Evolutionary conservation across 2,888 invertebrate genomes (phyloP), one percentile per base, ranked within the genome.

Genomic region (Tiliacea aurago): DNA sequence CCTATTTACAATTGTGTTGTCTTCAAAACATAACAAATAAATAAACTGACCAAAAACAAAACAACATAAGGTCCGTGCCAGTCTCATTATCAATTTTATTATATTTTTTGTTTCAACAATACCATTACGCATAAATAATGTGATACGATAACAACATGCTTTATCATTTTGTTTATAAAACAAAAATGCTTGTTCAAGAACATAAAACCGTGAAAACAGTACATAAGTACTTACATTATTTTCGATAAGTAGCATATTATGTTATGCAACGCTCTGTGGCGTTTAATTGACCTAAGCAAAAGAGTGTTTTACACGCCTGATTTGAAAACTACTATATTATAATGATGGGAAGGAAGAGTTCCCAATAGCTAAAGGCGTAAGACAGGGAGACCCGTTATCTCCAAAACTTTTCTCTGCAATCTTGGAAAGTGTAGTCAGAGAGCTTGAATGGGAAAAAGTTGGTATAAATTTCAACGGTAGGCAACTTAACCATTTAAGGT

Each of bases 151-250:
- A 47, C 33, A 20, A 49, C 15, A 45, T 37, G 20, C 7, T 33
- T 58, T 67, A 56, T 80, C 45, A 33, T 45, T 15, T 43, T 73
- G 63, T 78, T 80, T 74, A 74, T 23, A 43, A 79, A 80, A 74
- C 73, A 79, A 55, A 47, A 59, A 41, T 9, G 3, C 56, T 45
- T 33, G n/a, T 56, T 56, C 28, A 28, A 49, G 47, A 59, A 7
- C 47, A 78, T 64, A 23, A 64, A 77, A 63, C 13, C 13, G 7
- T n/a, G 4, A 64, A 63, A 71, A 71, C 58, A 78, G 23, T 28
- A 63, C 23, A 15, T 55, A 15, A 45, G 15, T 45, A 28, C 13
- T n/a, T 59, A 23, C 41, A 45, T 61, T 20, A 41, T 47, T 63
- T 59, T 7, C 13, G 71, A 56, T 56, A 62, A 18, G 3, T 33